A percentile compares a stretch with the other conserved stretches of the same genome.
Evolutionary conservation across 2,113 vertebrate genomes (phyloP).

Genomic region (Triplophysa dalaica): DNA sequence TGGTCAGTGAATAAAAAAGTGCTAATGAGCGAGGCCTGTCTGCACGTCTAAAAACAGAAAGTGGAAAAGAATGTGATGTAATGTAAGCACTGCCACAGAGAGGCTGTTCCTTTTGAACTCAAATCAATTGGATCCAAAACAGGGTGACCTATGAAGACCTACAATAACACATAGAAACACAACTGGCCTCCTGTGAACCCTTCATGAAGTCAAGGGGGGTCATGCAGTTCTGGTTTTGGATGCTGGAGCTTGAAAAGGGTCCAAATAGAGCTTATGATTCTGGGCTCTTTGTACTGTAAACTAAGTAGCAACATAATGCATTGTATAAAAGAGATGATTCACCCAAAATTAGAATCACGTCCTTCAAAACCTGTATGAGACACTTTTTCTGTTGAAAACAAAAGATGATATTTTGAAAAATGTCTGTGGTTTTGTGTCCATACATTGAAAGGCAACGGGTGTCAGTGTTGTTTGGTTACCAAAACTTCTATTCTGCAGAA

Average conservation of each 20-base stretch:
- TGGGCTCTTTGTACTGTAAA: too few relatives aligned
- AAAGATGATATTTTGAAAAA: too few relatives aligned
- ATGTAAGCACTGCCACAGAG: conserved; percentile 47
- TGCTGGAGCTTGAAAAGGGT: not conserved
- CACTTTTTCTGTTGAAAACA: too few relatives aligned
- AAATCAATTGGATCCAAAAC: conserved; percentile 56
- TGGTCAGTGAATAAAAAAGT: conserved; percentile 57
- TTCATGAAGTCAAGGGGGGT: conserved; percentile 55
- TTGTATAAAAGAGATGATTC: too few relatives aligned
- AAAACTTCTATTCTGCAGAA: too few relatives aligned
- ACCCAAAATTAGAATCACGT: too few relatives aligned
- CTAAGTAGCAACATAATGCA: too few relatives aligned
- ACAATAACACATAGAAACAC: conserved; percentile 64
- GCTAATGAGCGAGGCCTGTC: conserved; percentile 47
- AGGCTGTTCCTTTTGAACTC: conserved; percentile 54
- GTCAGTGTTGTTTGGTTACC: too few relatives aligned
- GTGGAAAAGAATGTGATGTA: conserved; percentile 41
- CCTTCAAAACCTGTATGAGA: too few relatives aligned
- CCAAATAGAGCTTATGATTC: not conserved
- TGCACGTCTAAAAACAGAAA: conserved; percentile 51
- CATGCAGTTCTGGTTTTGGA: conserved; percentile 45
- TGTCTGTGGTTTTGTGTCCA: too few relatives aligned
- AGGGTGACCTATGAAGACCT: conserved; percentile 63
- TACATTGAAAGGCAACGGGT: too few relatives aligned
- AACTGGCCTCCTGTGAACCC: conserved; percentile 49